These are phyloP conservation scores for Toxotes jaculatrix DNA, from an alignment of 2,113 vertebrate species.

Conservation along the genomic window DNA sequence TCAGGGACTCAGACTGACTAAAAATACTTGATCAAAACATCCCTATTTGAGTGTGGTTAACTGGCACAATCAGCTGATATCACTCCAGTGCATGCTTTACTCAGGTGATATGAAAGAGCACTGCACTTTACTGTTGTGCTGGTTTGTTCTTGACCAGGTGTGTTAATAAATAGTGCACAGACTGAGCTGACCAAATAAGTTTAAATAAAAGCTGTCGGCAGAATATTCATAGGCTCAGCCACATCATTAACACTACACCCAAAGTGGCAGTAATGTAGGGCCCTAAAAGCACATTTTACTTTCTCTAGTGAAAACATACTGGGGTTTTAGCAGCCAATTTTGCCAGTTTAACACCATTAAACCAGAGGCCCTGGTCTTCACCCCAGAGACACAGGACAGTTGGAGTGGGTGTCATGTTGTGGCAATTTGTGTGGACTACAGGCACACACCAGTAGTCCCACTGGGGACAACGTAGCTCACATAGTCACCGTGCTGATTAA, in stretches of 20 bases:
- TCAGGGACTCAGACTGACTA: not conserved
- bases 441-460: slow-evolving; percentile 41
- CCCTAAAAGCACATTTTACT: slow-evolving; percentile 7
- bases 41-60: not conserved
- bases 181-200: not conserved
- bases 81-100: not conserved
- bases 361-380: slow-evolving; percentile 25
- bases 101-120: not conserved
- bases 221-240: not conserved
- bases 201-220: not conserved
- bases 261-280: not conserved
- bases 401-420: slow-evolving; percentile 39
- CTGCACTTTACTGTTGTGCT: not conserved
- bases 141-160: not conserved
- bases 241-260: not conserved
- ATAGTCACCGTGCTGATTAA: slow-evolving; percentile 49
- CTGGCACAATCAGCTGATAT: not conserved
- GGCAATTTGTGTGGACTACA: slow-evolving; percentile 48
- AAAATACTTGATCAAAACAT: not conserved
- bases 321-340: slow-evolving; percentile 8
- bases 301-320: not conserved
- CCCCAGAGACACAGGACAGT: slow-evolving; percentile 23
- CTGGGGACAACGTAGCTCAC: slow-evolving; percentile 34
- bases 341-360: slow-evolving; percentile 57
- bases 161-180: not conserved